These are phyloP conservation scores for Aurelia sp. DNA, from an alignment of 30 jellyfish, hydroid and myxozoan species.

Conservation along the genomic window DNA sequence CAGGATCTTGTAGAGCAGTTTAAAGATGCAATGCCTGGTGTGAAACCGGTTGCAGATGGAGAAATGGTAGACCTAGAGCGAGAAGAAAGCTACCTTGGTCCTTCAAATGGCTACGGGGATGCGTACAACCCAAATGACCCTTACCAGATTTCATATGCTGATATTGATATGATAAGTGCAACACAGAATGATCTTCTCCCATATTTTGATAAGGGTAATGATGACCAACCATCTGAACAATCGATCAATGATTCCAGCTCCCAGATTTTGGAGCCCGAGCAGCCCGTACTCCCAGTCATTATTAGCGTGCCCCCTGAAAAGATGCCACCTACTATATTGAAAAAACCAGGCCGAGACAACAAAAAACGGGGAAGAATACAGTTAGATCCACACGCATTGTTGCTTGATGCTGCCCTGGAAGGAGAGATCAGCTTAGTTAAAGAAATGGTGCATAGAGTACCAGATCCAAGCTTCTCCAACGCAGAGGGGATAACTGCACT, in stretches of 20 bases:
- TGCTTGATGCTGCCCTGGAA: slow-evolving; percentile 96
- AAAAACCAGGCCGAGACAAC: slow-evolving; percentile 89
- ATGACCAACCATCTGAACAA: slow-evolving; percentile 57
- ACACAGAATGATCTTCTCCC: slow-evolving; percentile 84
- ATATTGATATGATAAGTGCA: slow-evolving; percentile 88
- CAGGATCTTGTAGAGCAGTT: slow-evolving; percentile 44
- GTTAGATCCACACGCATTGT: slow-evolving; percentile 93
- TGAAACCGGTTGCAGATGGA: slow-evolving; percentile 12
- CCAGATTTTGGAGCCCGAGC: slow-evolving; percentile 59
- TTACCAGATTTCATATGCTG: slow-evolving; percentile 83
- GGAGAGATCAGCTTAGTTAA: slow-evolving; percentile 91
- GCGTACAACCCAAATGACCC: slow-evolving; percentile 9
- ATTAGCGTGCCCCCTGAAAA: slow-evolving; percentile 88
- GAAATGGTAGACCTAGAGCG: background rate
- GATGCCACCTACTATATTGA: slow-evolving; percentile 96
- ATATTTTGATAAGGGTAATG: slow-evolving; percentile 15
- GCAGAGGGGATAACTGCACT: slow-evolving; percentile 99
- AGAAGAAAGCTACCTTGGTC: background rate
- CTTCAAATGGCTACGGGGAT: background rate
- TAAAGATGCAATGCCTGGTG: slow-evolving; percentile 27
- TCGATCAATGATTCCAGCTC: slow-evolving; percentile 63
- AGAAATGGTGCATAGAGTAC: slow-evolving; percentile 82
- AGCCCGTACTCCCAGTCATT: slow-evolving; percentile 73
- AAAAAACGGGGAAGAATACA: slow-evolving; percentile 88
- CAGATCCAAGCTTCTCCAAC: slow-evolving; percentile 95